Conservation (phyloP, 2,888 invertebrate genomes). For the Hesperia comma region DNA sequence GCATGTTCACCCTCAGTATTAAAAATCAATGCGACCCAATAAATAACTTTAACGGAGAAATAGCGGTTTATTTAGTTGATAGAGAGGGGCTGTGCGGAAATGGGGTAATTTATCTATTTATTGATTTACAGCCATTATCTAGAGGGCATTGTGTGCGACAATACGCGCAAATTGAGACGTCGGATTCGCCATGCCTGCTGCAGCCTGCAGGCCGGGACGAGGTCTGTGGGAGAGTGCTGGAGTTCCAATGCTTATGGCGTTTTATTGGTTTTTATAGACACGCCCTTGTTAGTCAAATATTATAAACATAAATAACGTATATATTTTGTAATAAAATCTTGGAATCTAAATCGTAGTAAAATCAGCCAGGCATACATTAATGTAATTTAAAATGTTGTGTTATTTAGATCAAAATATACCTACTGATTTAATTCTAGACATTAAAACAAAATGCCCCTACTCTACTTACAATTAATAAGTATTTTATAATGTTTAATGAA, state of each 20-base stretch:
- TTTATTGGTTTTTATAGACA: slow-evolving; percentile 7
- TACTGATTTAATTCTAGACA: too few relatives aligned
- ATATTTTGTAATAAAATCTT: too few relatives aligned
- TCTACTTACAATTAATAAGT: too few relatives aligned
- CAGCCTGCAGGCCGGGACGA: slow-evolving; percentile 29
- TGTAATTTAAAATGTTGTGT: too few relatives aligned
- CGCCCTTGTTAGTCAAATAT: not conserved
- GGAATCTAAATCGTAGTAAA: too few relatives aligned
- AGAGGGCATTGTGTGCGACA: slow-evolving; percentile 50
- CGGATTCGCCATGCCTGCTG: slow-evolving; percentile 70
- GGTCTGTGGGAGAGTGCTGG: slow-evolving; percentile 19
- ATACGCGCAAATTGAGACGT: slow-evolving; percentile 77
- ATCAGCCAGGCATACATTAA: too few relatives aligned
- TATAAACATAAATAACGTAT: too few relatives aligned
- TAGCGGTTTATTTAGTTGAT: slow-evolving; percentile 37
- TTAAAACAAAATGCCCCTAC: too few relatives aligned
- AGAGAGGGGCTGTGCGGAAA: slow-evolving; percentile 53
- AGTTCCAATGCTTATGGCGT: not conserved
- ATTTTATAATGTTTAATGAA: too few relatives aligned
- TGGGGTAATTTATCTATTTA: slow-evolving; percentile 55
- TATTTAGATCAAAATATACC: too few relatives aligned
- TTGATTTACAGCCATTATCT: slow-evolving; percentile 28
- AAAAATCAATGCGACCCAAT: slow-evolving; percentile 32
- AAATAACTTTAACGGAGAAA: slow-evolving; percentile 35
- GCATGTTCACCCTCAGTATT: slow-evolving; percentile 6